These are phyloP conservation scores for Rhadina sibilatrix DNA, from an alignment of 2,113 vertebrate genomes.

Conservation along the genomic window DNA sequence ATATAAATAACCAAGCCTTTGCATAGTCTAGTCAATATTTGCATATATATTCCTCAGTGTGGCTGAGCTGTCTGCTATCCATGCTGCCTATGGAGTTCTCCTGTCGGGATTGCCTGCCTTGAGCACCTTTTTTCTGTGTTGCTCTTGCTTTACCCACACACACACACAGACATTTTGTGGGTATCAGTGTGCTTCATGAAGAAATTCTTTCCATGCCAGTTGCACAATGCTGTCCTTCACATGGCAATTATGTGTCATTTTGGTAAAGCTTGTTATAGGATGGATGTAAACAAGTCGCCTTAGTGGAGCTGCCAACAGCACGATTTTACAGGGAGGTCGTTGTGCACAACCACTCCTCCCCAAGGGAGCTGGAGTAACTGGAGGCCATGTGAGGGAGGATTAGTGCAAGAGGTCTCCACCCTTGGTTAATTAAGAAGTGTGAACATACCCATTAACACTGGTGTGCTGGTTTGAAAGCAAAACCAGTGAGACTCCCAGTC, in stretches of 20 bases:
- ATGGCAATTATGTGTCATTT: neutral
- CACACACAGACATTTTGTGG: rapidly evolving
- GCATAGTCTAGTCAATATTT: constrained; percentile 10
- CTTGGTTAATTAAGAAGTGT: neutral
- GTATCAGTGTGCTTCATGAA: neutral
- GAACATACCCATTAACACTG: rapidly evolving
- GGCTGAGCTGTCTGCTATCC: neutral
- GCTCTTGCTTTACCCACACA: neutral
- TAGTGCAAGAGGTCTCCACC: neutral
- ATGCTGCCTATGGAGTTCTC: neutral
- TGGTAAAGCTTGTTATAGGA: neutral
- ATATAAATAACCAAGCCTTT: constrained; percentile 34
- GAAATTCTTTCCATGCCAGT: neutral
- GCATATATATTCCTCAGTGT: neutral
- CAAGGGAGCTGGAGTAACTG: neutral
- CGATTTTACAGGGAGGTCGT: neutral
- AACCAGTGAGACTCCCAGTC: too few relatives aligned
- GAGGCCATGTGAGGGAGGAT: neutral
- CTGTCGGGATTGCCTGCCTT: rapidly evolving
- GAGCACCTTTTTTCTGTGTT: neutral
- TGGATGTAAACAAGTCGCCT: neutral
- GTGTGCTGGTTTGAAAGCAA: too few relatives aligned
- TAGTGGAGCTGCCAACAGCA: neutral
- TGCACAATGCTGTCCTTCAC: neutral
- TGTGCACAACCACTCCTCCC: rapidly evolving